A percentile compares a stretch with the other conserved stretches of the same genome.
These are phyloP conservation scores for Acanthaster planci DNA, from an alignment of 35 echinoderm and acorn worm genomes.

Conservation along the genomic window DNA sequence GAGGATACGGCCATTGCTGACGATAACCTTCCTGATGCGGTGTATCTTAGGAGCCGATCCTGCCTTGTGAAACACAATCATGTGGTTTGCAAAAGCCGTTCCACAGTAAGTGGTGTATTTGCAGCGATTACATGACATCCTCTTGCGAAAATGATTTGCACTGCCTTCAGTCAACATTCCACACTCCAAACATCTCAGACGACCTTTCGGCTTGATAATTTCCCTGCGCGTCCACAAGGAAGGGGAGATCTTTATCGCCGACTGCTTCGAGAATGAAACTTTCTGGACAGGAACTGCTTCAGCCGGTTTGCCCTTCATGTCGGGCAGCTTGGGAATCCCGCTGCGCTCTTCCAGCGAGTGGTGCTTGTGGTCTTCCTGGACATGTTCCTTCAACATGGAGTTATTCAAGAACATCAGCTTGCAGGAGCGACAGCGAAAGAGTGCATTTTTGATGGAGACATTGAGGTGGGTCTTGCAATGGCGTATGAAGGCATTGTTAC, in stretches of 20 bases:
- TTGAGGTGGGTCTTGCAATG: slow-evolving; percentile 63
- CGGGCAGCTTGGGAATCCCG: slow-evolving; percentile 13
- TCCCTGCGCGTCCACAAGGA: slow-evolving; percentile 16
- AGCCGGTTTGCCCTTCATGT: slow-evolving; percentile 3
- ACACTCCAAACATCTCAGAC: slow-evolving; percentile 53
- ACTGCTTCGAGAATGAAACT: slow-evolving; percentile 5
- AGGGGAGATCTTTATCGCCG: slow-evolving; percentile 18
- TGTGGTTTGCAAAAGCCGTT: slow-evolving; percentile 61
- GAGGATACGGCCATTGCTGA: slow-evolving; percentile 37
- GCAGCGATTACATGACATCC: slow-evolving; percentile 38
- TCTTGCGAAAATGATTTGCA: slow-evolving; percentile 38
- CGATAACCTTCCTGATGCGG: slow-evolving; percentile 28
- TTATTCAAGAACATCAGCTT: slow-evolving; percentile 59
- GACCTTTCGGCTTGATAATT: slow-evolving; percentile 13
- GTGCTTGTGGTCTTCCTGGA: slow-evolving; percentile 40
- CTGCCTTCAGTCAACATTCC: slow-evolving; percentile 12
- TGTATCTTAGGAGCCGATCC: slow-evolving; percentile 38
- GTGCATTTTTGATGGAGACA: slow-evolving; percentile 40
- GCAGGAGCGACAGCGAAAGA: slow-evolving; percentile 45
- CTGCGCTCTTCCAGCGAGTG: slow-evolving; percentile 22
- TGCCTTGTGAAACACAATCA: slow-evolving; percentile 63
- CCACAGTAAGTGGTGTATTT: slow-evolving; percentile 47
- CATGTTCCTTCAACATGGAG: slow-evolving; percentile 46
- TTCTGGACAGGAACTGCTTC: not conserved
- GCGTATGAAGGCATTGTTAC: slow-evolving; percentile 47